These are phyloP conservation scores for Apostichopus japonicus DNA, from an alignment of 35 echinoderm and acorn worm genomes.

Conservation along the genomic window DNA sequence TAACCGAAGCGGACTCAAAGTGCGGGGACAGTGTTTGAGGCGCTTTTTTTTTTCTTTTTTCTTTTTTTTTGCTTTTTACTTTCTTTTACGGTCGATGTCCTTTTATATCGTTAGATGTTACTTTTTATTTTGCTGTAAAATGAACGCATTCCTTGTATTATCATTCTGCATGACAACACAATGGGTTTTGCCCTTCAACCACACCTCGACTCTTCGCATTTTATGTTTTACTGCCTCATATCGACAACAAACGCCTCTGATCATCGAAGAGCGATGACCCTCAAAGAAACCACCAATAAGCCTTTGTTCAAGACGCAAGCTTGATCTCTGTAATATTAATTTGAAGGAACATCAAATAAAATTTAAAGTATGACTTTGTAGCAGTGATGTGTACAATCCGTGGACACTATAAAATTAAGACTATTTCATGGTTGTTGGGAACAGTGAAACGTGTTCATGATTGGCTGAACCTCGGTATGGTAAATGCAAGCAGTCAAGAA, in stretches of 20 bases:
- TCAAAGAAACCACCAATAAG: not conserved
- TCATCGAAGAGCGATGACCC: slow-evolving; percentile 25
- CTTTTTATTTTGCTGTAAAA: not conserved
- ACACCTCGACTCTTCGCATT: not conserved
- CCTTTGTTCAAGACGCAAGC: slow-evolving; percentile 11
- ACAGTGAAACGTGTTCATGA: slow-evolving; percentile 28
- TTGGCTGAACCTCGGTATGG: not conserved
- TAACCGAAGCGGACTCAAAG: too few species aligned
- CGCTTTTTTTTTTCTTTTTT: too few species aligned
- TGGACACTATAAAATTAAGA: slow-evolving; percentile 37
- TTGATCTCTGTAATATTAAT: slow-evolving; percentile 35
- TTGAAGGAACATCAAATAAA: slow-evolving; percentile 43
- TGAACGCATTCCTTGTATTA: not conserved
- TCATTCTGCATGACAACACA: not conserved
- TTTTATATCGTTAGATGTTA: too few species aligned
- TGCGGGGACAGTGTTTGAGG: too few species aligned
- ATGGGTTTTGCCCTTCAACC: not conserved
- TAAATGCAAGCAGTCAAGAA: not conserved
- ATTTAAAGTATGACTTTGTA: slow-evolving; percentile 19
- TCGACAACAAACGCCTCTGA: not conserved
- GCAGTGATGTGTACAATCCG: slow-evolving; percentile 5
- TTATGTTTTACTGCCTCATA: not conserved
- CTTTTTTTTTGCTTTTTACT: too few species aligned
- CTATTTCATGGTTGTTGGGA: slow-evolving; percentile 16
- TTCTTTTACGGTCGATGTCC: too few species aligned